Conservation (phyloP, 2,113 vertebrate genomes). For the Melanotaenia duboulayi region DNA sequence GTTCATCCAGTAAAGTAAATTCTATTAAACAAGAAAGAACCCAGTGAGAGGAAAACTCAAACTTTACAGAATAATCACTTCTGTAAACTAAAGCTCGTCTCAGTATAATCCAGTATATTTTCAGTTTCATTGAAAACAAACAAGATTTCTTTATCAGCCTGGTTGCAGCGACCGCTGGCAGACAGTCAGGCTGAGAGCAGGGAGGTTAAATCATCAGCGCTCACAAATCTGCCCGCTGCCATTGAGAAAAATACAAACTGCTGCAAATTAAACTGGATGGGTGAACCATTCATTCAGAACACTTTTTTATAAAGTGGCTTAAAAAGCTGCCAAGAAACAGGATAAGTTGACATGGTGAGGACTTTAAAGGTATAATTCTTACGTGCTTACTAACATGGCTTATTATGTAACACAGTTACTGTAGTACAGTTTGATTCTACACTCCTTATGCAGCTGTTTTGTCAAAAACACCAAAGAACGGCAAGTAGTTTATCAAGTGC, state of each 20-base stretch:
- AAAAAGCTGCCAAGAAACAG: neutral
- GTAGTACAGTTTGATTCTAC: too few species aligned
- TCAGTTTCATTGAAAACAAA: neutral
- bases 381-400: too few species aligned
- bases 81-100: neutral
- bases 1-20: neutral
- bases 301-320: neutral
- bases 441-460: too few species aligned
- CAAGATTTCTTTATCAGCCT: neutral
- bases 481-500: too few species aligned
- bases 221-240: neutral
- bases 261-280: neutral
- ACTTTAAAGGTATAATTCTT: too few species aligned
- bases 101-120: neutral
- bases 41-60: too few species aligned
- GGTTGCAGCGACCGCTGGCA: neutral
- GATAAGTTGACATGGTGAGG: too few species aligned
- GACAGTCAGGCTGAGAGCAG: neutral
- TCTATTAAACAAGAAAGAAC: too few species aligned
- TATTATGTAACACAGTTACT: too few species aligned
- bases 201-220: conserved; percentile 1
- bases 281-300: neutral
- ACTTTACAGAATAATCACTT: neutral
- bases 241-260: neutral
- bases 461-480: too few species aligned